Conservation (phyloP, 2,888 invertebrate species). For the Orchestes rusci region DNA sequence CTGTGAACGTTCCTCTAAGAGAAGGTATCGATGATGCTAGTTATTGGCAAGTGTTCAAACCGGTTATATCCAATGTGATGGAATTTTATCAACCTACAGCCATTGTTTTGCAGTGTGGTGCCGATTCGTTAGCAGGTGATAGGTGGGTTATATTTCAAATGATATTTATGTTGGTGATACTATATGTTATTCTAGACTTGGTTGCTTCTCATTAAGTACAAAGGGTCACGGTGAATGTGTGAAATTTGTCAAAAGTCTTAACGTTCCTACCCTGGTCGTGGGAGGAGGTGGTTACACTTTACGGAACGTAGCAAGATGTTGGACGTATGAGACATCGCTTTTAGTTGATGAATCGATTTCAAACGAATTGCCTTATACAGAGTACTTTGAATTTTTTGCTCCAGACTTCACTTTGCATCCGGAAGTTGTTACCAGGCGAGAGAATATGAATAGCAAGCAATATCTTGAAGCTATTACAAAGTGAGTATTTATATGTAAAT, state of each 20-base stretch:
- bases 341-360: slow-evolving; percentile 88
- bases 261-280: slow-evolving; percentile 68
- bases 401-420: slow-evolving; percentile 96
- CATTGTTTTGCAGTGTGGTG: slow-evolving; percentile 96
- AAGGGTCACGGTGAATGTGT: slow-evolving; percentile 98
- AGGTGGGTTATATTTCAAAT: slow-evolving; percentile 39
- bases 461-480: slow-evolving; percentile 86
- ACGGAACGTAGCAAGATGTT: slow-evolving; percentile 94
- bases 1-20: slow-evolving; percentile 95
- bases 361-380: slow-evolving; percentile 91
- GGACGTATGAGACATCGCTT: slow-evolving; percentile 97
- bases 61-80: slow-evolving; percentile 89
- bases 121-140: slow-evolving; percentile 95
- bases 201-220: slow-evolving; percentile 93
- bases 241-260: slow-evolving; percentile 85
- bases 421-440: slow-evolving; percentile 76
- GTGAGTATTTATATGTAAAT: slow-evolving; percentile 28
- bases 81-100: slow-evolving; percentile 94
- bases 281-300: slow-evolving; percentile 81
- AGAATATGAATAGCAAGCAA: slow-evolving; percentile 93
- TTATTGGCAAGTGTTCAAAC: slow-evolving; percentile 88
- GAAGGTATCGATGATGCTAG: slow-evolving; percentile 96
- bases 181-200: slow-evolving; percentile 51
- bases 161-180: too few relatives aligned
- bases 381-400: slow-evolving; percentile 95